Evolutionary conservation across 2,888 invertebrate genomes (phyloP).

Genomic region (Hyalella azteca): DNA sequence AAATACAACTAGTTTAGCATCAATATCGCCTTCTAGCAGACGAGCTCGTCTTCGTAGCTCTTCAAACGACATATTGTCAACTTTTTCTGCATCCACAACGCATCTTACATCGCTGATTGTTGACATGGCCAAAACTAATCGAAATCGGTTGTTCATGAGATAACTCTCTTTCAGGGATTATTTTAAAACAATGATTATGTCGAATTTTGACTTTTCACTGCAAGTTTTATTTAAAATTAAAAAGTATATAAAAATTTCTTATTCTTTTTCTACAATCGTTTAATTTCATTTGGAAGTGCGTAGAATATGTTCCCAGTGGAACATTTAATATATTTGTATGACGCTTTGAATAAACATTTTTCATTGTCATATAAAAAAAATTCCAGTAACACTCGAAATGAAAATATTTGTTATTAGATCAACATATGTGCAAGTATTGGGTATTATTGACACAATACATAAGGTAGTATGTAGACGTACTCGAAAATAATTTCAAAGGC

Average conservation of each 20-base stretch:
- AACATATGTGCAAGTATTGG: too few relatives aligned
- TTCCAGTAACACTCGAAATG: too few relatives aligned
- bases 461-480: too few relatives aligned
- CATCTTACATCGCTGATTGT: conserved; percentile 41
- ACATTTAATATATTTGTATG: too few relatives aligned
- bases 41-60: conserved; percentile 63
- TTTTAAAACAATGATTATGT: not conserved
- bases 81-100: conserved; percentile 22
- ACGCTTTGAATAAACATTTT: too few relatives aligned
- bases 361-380: too few relatives aligned
- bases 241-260: not conserved
- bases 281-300: too few relatives aligned
- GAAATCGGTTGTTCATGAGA: not conserved
- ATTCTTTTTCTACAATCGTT: not conserved
- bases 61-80: conserved; percentile 57
- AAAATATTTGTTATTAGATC: too few relatives aligned
- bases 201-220: not conserved
- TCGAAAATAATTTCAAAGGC: too few relatives aligned
- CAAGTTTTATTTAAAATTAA: not conserved
- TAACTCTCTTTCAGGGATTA: not conserved
- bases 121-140: conserved; percentile 44
- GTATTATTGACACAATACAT: too few relatives aligned
- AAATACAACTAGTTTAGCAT: conserved; percentile 91
- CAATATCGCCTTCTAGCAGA: conserved; percentile 93
- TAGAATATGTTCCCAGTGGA: too few relatives aligned